Evolutionary conservation across 2,113 vertebrate species (phyloP), one percentile per base, ranked within the genome.

Genomic region (Acrocephalus arundinaceus): DNA sequence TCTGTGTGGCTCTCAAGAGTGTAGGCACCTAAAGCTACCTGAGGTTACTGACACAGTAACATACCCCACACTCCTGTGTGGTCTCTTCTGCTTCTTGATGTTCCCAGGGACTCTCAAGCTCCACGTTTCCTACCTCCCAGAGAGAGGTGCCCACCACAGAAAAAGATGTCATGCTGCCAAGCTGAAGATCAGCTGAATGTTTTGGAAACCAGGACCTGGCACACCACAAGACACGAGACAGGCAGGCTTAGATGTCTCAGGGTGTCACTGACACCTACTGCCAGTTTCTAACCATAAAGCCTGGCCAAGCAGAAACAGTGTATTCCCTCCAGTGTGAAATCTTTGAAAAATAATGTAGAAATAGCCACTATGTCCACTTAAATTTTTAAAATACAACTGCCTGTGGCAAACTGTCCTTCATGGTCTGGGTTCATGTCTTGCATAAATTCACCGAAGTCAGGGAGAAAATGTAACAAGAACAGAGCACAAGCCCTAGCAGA

Each of bases 51-150:
- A 35, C 45, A 87, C 10, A 59, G 33, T 33, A 63, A 51, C 1
- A 2, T 39, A 16, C 3, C 13, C 3, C 27, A 68, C 0, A 0
- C 15, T 61, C 43, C 61, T 63, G 43, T 4, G 1, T 6, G 14
- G 11, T 76, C 35, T 93, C 14, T 72, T 87, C 61, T 82, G 48
- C 59, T 81, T 63, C 39, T 63, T 65, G 18, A 5, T n/a, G n/a
- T 51, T 59, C 41, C 52, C 89, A 72, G 24, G 23, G 33, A 72
- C 23, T 59, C 72, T 39, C 9, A 13, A 90, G 39, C 30, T 55
- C 30, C 66, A 11, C 5, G 4, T 52, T 72, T 72, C 52, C 24
- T 33, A 28, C 33, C 61, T 65, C 33, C 30, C 45, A 85, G 62
- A 54, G 11, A 41, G 18, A 67, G 15, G 4, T 58, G 51, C 16